Conservation (phyloP, 2,797 vertebrate genomes). For the Tympanoctomys barrerae region DNA sequence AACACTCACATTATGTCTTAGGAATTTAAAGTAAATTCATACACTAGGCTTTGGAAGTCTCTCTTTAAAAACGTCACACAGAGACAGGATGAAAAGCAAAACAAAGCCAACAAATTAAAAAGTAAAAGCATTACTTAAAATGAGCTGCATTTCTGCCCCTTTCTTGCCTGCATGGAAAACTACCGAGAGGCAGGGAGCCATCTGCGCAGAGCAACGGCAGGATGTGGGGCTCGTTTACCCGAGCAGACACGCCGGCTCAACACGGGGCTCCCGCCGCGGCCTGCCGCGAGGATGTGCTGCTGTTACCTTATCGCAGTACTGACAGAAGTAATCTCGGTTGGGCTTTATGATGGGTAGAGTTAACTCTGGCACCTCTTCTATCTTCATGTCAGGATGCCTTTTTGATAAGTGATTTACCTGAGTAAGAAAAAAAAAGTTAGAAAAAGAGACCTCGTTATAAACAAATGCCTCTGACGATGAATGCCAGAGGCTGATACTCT, state of each 20-base stretch:
- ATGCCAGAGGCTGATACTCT: neutral
- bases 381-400: conserved; percentile 98
- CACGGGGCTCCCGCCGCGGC: neutral
- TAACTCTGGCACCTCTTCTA: conserved; percentile 98
- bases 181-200: neutral
- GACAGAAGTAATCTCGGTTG: conserved; percentile 99
- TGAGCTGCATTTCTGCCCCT: neutral
- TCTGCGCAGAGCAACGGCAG: conserved; percentile 6
- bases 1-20: neutral
- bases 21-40: conserved; percentile 54
- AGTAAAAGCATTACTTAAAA: conserved; percentile 34
- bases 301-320: conserved; percentile 99
- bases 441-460: conserved; percentile 42
- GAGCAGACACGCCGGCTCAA: conserved; percentile 12
- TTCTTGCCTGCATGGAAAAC: conserved; percentile 35
- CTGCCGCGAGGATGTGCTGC: fast-evolving
- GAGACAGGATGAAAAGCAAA: conserved; percentile 16
- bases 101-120: conserved; percentile 16
- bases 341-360: conserved; percentile 99
- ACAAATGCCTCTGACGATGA: neutral
- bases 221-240: neutral
- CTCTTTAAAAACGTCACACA: conserved; percentile 47
- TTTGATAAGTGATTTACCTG: conserved; percentile 99
- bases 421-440: conserved; percentile 42
- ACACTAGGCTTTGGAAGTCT: neutral